phyloP scores from a whole-genome alignment of 2,113 vertebrate genomes.

The Phasianus colchicus region DNA sequence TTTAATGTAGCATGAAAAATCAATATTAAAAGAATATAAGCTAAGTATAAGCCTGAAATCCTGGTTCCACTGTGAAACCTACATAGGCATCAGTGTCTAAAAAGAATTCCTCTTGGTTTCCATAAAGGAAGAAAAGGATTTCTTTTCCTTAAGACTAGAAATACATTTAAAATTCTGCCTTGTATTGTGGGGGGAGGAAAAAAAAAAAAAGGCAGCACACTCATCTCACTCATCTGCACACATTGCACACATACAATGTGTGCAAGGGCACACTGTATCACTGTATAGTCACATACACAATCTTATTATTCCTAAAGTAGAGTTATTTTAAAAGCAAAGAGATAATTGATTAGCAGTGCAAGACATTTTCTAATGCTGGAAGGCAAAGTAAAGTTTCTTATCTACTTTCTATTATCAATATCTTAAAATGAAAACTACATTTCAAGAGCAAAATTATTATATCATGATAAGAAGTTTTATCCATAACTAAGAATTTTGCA shows the following conservation, averaged over 20 bases:
- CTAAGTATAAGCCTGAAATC: neutral
- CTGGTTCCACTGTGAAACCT: neutral
- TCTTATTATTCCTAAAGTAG: slow-evolving; percentile 8
- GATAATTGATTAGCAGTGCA: slow-evolving; percentile 66
- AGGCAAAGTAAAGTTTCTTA: slow-evolving; percentile 69
- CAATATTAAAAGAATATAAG: neutral
- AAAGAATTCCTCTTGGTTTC: neutral
- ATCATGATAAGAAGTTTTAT: slow-evolving; percentile 63
- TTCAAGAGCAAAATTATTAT: slow-evolving; percentile 54
- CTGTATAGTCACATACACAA: slow-evolving; percentile 34
- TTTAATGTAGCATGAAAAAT: neutral
- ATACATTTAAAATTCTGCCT: neutral
- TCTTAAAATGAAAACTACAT: slow-evolving; percentile 52
- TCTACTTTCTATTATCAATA: slow-evolving; percentile 59
- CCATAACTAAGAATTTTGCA: slow-evolving; percentile 48
- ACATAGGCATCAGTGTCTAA: neutral
- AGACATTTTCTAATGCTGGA: slow-evolving; percentile 49
- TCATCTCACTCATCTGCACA: neutral
- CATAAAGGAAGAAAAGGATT: neutral
- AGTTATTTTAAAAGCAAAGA: slow-evolving; percentile 45
- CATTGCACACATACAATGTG: neutral
- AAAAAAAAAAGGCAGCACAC: neutral
- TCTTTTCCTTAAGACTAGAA: neutral
- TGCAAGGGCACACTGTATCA: neutral
- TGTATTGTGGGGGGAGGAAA: neutral